Evolutionary conservation across 2,888 invertebrate genomes (phyloP), one percentile per base, ranked within the genome.

Genomic region (Nymphalis urticae): DNA sequence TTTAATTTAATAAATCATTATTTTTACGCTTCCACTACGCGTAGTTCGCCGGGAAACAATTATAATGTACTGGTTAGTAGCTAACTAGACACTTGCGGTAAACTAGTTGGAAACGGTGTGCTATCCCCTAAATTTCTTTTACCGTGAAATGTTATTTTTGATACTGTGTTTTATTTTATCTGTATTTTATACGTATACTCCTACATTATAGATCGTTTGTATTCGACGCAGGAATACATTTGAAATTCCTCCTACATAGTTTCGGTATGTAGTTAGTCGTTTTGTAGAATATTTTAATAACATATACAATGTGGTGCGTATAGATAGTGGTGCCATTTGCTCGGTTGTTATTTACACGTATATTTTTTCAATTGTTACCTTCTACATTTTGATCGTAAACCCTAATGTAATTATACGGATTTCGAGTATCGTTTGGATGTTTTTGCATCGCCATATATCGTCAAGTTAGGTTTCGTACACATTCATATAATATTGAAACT

Each of bases 301-400:
- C 65, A 62, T 75, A 69, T 72, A 72, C 71, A 74, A 72, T 71
- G 78, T 87, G 90, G 92, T 92, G 91, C 91, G 86, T 85, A 82
- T 83, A 81, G 80, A 79, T 81, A 84, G 80, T 81, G 90, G 92
- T 91, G 92, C 92, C 92, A 92, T 92, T 82, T 85, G 77, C 88
- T 90, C 81, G 89, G 90, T 91, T 91, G 91, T 90, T 88, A 82
- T 85, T 86, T 85, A 86, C 82, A 84, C 81, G 78, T 83, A 82
- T 86, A 79, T 82, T 86, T 84, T n/a, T 84, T 85, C 82, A 82
- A 83, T 82, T 84, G 88, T 89, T 89, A 88, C 86, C 89, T 85
- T 82, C 79, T 77, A 79, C 78, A 78, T 79, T 80, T 75, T 81
- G 72, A 66, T 64, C 54, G 70, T 68, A 64, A 63, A 58, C 65